These are phyloP conservation scores for Epinotia nisella DNA, from an alignment of 2,888 invertebrate species.

Conservation along the genomic window DNA sequence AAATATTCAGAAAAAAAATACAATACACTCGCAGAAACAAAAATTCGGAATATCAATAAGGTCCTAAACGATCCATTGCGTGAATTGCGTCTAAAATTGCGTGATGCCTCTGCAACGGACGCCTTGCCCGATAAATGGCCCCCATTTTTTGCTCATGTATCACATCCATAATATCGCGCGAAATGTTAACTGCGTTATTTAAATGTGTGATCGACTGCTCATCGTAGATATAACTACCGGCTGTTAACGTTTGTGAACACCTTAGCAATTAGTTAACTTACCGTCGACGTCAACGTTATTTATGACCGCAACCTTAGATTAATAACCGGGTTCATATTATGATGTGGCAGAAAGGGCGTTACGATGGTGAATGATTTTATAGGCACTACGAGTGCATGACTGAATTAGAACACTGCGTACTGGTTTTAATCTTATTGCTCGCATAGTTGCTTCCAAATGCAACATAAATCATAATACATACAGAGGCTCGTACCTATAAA, in stretches of 20 bases:
- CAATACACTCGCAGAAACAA: background rate
- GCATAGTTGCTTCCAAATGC: no score
- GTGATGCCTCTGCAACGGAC: constrained; percentile 4
- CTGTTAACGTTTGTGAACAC: background rate
- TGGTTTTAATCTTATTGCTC: no score
- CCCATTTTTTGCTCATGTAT: constrained; percentile 57
- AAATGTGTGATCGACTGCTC: constrained; percentile 12
- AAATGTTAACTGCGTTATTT: constrained; percentile 30
- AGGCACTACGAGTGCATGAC: no score
- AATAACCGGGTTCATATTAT: no score
- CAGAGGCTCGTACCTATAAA: no score
- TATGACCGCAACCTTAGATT: no score
- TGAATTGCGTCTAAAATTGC: background rate
- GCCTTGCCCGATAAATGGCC: constrained; percentile 54
- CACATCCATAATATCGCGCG: constrained; percentile 56
- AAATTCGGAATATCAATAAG: background rate
- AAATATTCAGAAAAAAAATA: background rate
- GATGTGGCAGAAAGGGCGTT: no score
- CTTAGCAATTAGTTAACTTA: background rate
- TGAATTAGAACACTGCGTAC: no score
- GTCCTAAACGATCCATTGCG: background rate
- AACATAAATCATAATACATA: no score
- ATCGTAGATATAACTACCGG: background rate
- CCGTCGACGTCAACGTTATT: background rate
- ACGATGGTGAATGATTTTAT: no score